Conservation (phyloP, 2,797 vertebrate genomes). For the Gymnothorax reevesii region DNA sequence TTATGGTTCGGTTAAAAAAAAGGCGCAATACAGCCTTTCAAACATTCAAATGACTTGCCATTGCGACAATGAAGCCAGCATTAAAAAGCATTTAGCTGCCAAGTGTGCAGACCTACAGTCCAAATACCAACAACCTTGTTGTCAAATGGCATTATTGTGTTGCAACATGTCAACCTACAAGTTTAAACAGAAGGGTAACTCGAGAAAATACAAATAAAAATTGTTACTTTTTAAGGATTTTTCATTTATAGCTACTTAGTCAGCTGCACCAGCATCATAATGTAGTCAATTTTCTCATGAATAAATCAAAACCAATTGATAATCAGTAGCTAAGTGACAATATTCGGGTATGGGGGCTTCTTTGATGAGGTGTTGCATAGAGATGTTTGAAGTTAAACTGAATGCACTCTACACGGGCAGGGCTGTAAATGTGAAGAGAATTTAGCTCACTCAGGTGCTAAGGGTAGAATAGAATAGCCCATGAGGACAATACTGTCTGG, state of each 20-base stretch:
- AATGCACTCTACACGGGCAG: background rate
- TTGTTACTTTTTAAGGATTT: background rate
- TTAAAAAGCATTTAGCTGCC: background rate
- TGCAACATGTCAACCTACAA: background rate
- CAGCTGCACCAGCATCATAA: background rate
- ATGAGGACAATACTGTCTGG: background rate
- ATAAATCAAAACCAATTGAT: background rate
- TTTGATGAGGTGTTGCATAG: background rate
- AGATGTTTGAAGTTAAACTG: background rate
- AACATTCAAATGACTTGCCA: background rate
- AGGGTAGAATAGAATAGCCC: background rate
- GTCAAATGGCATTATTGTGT: background rate
- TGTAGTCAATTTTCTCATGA: background rate
- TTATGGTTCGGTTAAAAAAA: background rate
- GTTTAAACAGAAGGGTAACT: background rate
- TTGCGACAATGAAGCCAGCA: background rate
- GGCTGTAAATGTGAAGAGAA: background rate
- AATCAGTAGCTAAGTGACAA: background rate
- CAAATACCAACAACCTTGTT: background rate
- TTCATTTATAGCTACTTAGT: background rate
- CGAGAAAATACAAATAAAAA: background rate
- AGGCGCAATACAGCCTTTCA: background rate
- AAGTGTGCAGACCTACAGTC: background rate
- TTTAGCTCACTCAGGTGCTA: background rate
- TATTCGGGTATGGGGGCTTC: background rate